phyloP scores from a whole-genome alignment of 2,888 invertebrate species.

The Aplocera efformata region DNA sequence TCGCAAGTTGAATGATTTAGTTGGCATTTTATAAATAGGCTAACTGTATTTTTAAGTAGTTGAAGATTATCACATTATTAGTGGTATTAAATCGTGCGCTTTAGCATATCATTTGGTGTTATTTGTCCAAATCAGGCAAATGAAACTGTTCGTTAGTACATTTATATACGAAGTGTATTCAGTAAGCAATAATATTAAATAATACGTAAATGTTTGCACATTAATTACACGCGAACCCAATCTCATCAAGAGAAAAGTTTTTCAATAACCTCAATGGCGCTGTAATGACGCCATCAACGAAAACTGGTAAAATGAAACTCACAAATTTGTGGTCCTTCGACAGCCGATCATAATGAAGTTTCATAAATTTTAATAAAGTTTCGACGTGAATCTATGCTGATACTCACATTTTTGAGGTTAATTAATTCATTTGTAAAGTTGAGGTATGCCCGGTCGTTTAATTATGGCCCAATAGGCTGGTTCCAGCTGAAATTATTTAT shows the following conservation, averaged over 20 bases:
- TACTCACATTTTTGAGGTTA: conserved; percentile 47
- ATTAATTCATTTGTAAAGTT: conserved; percentile 63
- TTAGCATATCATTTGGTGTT: too few species aligned
- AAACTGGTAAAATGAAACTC: conserved; percentile 26
- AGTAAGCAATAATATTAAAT: too few species aligned
- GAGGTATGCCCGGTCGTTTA: conserved; percentile 46
- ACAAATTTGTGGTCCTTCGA: conserved; percentile 46
- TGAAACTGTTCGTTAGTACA: too few species aligned
- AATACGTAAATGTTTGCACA: too few species aligned
- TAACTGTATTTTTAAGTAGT: too few species aligned
- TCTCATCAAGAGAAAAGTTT: conserved; percentile 28
- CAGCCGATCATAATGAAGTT: conserved; percentile 53
- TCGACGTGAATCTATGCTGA: conserved; percentile 44
- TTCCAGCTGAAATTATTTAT: conserved; percentile 4
- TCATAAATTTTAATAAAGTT: conserved; percentile 58
- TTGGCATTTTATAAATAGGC: too few species aligned
- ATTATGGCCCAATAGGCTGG: conserved; percentile 47
- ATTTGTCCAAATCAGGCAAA: too few species aligned
- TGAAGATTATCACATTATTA: too few species aligned
- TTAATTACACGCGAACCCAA: too few species aligned
- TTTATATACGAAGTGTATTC: too few species aligned
- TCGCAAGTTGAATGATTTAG: conserved; percentile 8
- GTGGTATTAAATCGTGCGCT: too few species aligned
- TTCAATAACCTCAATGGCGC: conserved; percentile 27
- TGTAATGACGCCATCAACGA: conserved; percentile 55